Evolutionary conservation across 2,888 invertebrate genomes (phyloP), one percentile per base, ranked within the genome.

Genomic region (Scelioninae gen. 1): DNA sequence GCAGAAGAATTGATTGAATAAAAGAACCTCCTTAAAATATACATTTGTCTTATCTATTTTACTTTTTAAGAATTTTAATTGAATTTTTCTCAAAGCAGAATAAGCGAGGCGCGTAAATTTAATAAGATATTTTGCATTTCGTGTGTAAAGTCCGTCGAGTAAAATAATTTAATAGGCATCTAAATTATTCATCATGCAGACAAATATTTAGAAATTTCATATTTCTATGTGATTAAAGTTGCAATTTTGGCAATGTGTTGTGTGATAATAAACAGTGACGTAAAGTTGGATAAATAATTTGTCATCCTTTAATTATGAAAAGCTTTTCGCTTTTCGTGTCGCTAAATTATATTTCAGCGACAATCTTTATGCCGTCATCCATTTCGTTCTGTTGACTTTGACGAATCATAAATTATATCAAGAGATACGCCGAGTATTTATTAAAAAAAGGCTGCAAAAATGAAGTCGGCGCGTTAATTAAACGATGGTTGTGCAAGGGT

Each of bases 331-430:
- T 58, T 68, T 72, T 71, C 72, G 77, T 34, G 78, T 51, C 56
- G 62, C 62, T 23, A 75, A 82, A 78, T 79, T 69, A 79, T 76
- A 74, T 82, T 75, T 45, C 68, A 58, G 63, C 51, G 53, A 62
- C 75, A 55, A 60, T 83, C 79, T 83, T 83, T 68, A 68, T 66
- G 56, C 66, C 55, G 40, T 72, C 77, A 82, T 82, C 72, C 72
- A 77, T 77, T 77, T 82, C 63, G 62, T 72, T 76, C 65, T 81
- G 75, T 82, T 82, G 83, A 83, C 83, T 83, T 79, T 78, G 83
- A 83, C 83, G 74, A 78, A 65, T 82, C 82, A 65, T 78, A 78
- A 82, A 82, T 82, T 82, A 78, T 77, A 74, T 63, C 58, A 63
- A 68, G 66, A 66, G 63, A 66, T 76, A 69, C 60, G 43, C 38